Conservation (phyloP, 2,797 vertebrate genomes). For the Alectoris magna region DNA sequence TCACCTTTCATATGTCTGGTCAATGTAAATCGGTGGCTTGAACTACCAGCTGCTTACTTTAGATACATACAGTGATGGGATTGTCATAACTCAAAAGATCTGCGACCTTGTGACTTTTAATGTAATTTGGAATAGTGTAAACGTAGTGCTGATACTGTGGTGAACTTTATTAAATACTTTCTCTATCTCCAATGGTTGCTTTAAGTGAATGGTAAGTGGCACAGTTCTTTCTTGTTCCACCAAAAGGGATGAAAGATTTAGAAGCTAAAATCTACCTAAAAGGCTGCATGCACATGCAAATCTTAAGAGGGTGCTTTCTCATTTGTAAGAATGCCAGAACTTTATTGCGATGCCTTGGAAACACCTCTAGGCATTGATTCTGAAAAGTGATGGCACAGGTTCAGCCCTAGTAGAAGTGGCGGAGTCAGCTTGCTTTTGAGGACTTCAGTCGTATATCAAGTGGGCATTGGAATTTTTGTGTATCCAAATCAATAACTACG, state of each 20-base stretch:
- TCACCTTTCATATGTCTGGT: background rate
- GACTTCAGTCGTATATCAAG: slow-evolving; percentile 6
- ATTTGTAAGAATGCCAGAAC: slow-evolving; percentile 44
- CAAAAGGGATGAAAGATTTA: slow-evolving; percentile 34
- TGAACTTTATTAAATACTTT: slow-evolving; percentile 30
- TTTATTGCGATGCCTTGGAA: slow-evolving; percentile 69
- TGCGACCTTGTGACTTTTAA: slow-evolving; percentile 25
- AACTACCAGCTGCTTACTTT: slow-evolving; percentile 12
- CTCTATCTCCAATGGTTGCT: background rate
- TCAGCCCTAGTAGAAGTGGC: slow-evolving; percentile 25
- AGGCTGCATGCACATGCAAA: background rate
- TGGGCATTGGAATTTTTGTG: background rate
- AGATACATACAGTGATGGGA: background rate
- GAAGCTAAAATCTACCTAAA: background rate
- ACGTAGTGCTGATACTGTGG: background rate
- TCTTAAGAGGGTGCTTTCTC: slow-evolving; percentile 41
- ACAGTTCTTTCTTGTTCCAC: background rate
- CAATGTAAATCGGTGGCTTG: slow-evolving; percentile 32
- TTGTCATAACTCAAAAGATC: slow-evolving; percentile 16
- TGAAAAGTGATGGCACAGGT: background rate
- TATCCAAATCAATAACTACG: background rate
- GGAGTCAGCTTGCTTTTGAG: slow-evolving; percentile 46
- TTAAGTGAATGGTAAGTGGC: background rate
- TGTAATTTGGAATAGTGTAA: slow-evolving; percentile 32
- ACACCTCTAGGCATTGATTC: slow-evolving; percentile 35